Conservation (phyloP, 2,113 vertebrate genomes). For the Indri indri region DNA sequence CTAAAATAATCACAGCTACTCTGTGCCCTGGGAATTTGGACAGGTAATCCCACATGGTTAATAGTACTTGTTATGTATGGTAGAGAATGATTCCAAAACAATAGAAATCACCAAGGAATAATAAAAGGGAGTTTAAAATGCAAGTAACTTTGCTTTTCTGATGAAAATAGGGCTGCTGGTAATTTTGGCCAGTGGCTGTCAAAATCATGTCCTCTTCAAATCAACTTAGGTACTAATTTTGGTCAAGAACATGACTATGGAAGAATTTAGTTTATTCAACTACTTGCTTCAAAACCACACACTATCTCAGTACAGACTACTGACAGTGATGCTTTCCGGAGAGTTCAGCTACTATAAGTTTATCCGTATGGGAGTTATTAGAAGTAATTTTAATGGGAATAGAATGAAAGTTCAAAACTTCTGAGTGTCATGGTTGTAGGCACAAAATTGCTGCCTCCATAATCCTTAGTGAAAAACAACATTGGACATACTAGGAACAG, state of each 20-base stretch:
- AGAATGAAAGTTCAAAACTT: not conserved
- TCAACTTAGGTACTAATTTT: not conserved
- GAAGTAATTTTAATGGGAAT: not conserved
- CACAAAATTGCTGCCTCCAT: not conserved
- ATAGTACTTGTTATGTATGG: slow-evolving; percentile 69
- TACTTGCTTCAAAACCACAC: not conserved
- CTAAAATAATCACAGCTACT: slow-evolving; percentile 60
- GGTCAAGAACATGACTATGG: not conserved
- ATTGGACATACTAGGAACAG: not conserved
- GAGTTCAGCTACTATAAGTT: not conserved
- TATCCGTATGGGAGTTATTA: not conserved
- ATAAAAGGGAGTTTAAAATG: slow-evolving; percentile 32
- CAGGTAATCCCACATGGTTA: slow-evolving; percentile 68
- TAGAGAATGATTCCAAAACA: slow-evolving; percentile 75
- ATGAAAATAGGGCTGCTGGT: not conserved
- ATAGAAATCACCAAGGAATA: slow-evolving; percentile 61
- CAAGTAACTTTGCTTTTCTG: slow-evolving; percentile 38
- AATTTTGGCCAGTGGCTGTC: not conserved
- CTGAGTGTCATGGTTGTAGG: not conserved
- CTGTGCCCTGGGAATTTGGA: slow-evolving; percentile 70
- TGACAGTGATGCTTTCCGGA: not conserved
- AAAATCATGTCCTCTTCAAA: not conserved
- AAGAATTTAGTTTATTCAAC: not conserved
- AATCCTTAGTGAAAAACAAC: not conserved
- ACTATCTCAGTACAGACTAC: not conserved